A percentile compares a stretch with the other conserved stretches of the same genome.
Conservation (phyloP, 1,140 invertebrate species). For the Ceratina australensis region DNA sequence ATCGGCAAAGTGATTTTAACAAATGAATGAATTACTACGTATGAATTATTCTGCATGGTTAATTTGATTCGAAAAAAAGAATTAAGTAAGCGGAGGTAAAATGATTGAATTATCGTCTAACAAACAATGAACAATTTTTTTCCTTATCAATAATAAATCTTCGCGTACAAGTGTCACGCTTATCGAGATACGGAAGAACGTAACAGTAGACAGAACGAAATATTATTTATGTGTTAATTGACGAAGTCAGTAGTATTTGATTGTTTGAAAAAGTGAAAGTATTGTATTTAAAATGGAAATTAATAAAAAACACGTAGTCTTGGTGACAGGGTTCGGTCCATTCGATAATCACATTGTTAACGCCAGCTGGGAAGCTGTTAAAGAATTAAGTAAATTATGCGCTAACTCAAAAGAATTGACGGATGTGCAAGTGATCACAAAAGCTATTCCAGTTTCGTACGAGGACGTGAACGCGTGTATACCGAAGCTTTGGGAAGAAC, state of each 20-base stretch:
- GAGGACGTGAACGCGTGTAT: slow-evolving; percentile 81
- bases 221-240: neutral
- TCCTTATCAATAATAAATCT: neutral
- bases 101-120: neutral
- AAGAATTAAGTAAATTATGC: slow-evolving; percentile 78
- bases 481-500: slow-evolving; percentile 83
- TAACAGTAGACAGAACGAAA: neutral
- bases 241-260: neutral
- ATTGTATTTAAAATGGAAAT: slow-evolving; percentile 11
- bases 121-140: neutral
- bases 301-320: slow-evolving; percentile 47
- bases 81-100: neutral
- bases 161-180: neutral
- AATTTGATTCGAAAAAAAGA: neutral
- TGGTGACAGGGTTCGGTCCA: slow-evolving; percentile 88
- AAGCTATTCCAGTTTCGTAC: slow-evolving; percentile 86
- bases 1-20: too few species aligned
- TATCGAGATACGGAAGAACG: neutral
- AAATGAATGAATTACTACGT: too few species aligned
- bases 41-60: too few species aligned
- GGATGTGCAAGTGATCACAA: slow-evolving; percentile 80
- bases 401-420: slow-evolving; percentile 70
- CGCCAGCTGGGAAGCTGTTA: slow-evolving; percentile 89
- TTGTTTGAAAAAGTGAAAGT: neutral
- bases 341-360: slow-evolving; percentile 85